Base-by-base conservation (phyloP, 2,888 invertebrate species). In the Iphiclides podalirius region DNA sequence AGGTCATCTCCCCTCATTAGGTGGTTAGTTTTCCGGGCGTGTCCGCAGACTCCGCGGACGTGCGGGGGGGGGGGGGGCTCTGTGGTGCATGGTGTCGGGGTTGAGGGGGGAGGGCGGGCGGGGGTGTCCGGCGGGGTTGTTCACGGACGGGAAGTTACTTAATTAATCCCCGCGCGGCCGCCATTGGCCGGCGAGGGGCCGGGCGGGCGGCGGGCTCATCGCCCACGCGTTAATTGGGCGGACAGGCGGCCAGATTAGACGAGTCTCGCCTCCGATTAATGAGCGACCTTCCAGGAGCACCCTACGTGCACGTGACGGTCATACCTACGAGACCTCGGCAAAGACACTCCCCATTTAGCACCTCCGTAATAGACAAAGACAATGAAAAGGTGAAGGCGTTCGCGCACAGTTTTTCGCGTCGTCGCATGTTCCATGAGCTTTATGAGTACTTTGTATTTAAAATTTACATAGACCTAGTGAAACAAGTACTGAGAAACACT, bases 1-100 rank as follows among this genome's bases (percentile, higher is more conserved):
- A 85, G 87, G 87, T 88, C 87, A 88, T 88, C 87, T 87, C 87
- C 87, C 87, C 87, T 88, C 87, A 87, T 88, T 88, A 88, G 85
- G 85, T 84, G 87, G 87, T 87, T 88, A 87, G 87, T 88, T 88
- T 87, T 85, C 86, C 88, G 86, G 85, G 88, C 86, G 85, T 86
- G 86, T 85, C 87, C 87, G 83, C 87, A 85, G 86, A 81, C 81
- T 84, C 85, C 84, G 74, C 68, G 74, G 65, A 55, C 55, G 60
- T 55, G 73, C 63, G 67, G 68, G 66, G 72, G 71, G 70, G 66
- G 59, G 67, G 4, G 20, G 6, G 20, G 20, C n/a, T n/a, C n/a
- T 20, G 74, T 66, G 74, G 72, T 66, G 71, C 65, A 66, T 64
- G 67, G 69, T 56, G 65, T 47, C 60, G 66, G 63, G 61, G 57